phyloP scores from a whole-genome alignment of 2,113 vertebrate genomes.

The Pedetes capensis region DNA sequence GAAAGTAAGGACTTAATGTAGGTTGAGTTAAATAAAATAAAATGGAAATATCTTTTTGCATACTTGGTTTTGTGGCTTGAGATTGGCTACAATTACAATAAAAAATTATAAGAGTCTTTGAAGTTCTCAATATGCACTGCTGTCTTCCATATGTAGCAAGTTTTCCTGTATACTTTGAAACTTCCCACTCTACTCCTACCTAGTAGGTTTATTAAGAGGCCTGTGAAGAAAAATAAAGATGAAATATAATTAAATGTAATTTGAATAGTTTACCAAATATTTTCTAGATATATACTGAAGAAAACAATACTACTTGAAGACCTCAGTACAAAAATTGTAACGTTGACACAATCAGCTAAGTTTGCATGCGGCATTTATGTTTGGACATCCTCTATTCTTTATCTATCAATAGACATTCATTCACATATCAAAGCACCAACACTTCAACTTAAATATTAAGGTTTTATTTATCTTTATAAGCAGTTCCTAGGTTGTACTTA shows the following conservation, averaged over 20 bases:
- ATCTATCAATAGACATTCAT: background rate
- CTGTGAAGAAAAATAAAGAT: background rate
- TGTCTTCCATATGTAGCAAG: background rate
- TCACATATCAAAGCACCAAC: background rate
- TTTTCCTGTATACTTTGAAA: background rate
- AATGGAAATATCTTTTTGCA: background rate
- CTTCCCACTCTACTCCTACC: background rate
- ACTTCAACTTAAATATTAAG: background rate
- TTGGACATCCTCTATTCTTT: background rate
- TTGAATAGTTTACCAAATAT: background rate
- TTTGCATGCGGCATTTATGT: background rate
- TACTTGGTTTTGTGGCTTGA: background rate
- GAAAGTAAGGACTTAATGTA: too few species aligned
- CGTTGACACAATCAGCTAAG: background rate
- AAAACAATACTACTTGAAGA: background rate
- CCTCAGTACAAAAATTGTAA: background rate
- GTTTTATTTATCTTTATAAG: background rate
- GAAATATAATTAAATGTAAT: background rate
- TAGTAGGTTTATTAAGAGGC: background rate
- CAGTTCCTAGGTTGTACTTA: background rate
- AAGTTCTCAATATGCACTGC: fast-evolving
- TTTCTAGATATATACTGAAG: background rate
- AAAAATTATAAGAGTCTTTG: background rate
- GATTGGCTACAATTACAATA: background rate
- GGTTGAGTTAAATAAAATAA: background rate